These are phyloP conservation scores for Brachyopa scutellaris DNA, from an alignment of 2,888 invertebrate species.

Conservation along the genomic window DNA sequence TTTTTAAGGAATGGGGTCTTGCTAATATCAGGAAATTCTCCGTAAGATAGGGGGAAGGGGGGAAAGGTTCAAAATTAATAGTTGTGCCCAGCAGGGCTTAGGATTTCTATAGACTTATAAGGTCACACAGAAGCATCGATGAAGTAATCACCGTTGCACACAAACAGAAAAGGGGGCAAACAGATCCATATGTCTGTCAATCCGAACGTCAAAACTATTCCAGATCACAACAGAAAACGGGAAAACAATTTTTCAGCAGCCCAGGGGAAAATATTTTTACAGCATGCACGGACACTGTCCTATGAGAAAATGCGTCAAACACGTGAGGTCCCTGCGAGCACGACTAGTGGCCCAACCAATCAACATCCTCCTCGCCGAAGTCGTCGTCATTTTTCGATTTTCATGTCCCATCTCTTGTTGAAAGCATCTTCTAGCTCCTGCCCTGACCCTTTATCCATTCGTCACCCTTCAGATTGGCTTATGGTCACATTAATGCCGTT, in stretches of 20 bases:
- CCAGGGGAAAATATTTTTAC: conserved; percentile 54
- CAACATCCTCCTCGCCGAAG: conserved; percentile 6
- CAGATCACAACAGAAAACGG: conserved; percentile 23
- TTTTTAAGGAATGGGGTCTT: too few relatives aligned
- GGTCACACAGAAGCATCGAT: too few relatives aligned
- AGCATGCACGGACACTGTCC: conserved; percentile 33
- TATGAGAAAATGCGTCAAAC: conserved; percentile 73
- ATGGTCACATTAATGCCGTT: too few relatives aligned
- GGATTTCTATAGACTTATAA: too few relatives aligned
- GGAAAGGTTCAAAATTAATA: too few relatives aligned
- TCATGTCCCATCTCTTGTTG: conserved; percentile 34
- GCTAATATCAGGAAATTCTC: too few relatives aligned
- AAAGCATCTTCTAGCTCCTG: too few relatives aligned
- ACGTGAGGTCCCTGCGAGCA: conserved; percentile 54
- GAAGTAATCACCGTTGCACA: too few relatives aligned
- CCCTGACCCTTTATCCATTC: too few relatives aligned
- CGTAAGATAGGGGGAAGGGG: too few relatives aligned
- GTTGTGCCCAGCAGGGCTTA: too few relatives aligned
- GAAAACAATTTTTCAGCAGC: conserved; percentile 40
- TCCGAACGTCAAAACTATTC: not conserved
- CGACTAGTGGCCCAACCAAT: conserved; percentile 44
- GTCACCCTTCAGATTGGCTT: too few relatives aligned
- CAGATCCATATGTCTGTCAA: not conserved
- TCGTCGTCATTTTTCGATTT: conserved; percentile 8
- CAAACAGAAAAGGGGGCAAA: conserved; percentile 14